Conservation (phyloP, 2,113 vertebrate species). For the Megaceryle maxima region DNA sequence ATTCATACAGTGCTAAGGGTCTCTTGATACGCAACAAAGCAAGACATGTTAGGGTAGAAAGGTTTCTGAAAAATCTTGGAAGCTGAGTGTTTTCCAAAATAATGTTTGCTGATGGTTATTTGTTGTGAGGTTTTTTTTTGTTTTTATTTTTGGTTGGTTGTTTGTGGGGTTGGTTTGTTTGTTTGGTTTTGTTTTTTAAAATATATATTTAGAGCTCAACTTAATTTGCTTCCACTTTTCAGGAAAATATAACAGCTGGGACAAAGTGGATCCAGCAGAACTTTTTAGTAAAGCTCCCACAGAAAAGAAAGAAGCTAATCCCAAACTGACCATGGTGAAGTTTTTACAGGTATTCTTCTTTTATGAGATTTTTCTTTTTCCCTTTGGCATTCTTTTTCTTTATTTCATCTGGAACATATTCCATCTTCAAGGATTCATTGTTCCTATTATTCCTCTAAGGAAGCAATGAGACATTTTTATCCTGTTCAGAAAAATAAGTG, state of each 20-base stretch:
- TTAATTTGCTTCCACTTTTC: background rate
- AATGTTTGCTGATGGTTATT: background rate
- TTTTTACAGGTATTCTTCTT: constrained; percentile 88
- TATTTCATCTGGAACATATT: background rate
- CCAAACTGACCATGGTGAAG: constrained; percentile 97
- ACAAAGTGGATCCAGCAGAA: constrained; percentile 96
- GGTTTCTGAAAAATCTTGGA: background rate
- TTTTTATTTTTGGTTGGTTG: too few species aligned
- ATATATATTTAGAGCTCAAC: background rate
- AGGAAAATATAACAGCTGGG: constrained; percentile 99
- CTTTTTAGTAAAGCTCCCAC: constrained; percentile 97
- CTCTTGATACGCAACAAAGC: background rate
- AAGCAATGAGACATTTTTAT: background rate
- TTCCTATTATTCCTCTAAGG: background rate
- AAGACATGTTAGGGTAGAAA: background rate
- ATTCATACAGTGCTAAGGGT: background rate
- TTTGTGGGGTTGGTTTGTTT: background rate
- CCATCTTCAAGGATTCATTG: background rate
- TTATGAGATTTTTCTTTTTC: rapidly evolving
- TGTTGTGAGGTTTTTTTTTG: background rate
- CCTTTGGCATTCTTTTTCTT: background rate
- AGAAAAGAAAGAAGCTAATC: constrained; percentile 98
- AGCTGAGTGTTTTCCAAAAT: background rate
- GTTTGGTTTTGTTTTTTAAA: background rate
- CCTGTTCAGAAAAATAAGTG: background rate